Evolutionary conservation across 2,113 vertebrate species (phyloP), one percentile per base, ranked within the genome.

Genomic region (Artemisiospiza belli): DNA sequence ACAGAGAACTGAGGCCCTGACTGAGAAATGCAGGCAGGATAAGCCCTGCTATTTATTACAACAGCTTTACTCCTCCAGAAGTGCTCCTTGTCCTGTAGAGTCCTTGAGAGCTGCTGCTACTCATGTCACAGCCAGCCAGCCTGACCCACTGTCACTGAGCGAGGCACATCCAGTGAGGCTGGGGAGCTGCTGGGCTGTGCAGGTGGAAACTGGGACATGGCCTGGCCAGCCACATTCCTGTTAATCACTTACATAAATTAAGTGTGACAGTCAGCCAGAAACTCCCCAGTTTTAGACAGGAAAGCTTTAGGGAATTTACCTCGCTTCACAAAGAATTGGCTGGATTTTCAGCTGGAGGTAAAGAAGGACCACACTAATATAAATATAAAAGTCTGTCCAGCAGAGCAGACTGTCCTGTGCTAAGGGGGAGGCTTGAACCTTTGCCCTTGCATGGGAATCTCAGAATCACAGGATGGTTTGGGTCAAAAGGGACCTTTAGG

Each of bases 401-500:
- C 55, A 66, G 28, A 51, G 44, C 39, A 64, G 39, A 6, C 17
- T 41, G 49, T 27, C 12, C 2, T 25, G n/a, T 35, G 39, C 11
- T 28, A 10, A 0, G 5, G n/a, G 25, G 10, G 3, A 28, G n/a
- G 10, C 24, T 70, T 63, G n/a, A 79, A 21, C 20, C 10, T n/a
- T n/a, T 30, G 39, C 28, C 8, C n/a, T 62, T 24, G 30, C 41
- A 30, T 11, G 41, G n/a, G 20, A 25, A 41, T 63, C 10, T 41
- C 11, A 55, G 55, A 70, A 70, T 55, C 28, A 30, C 12, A n/a
- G 46, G 27, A 23, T 12, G 28, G 18, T 78, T 69, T 62, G 46
- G 15, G 46, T 35, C 9, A 12, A 19, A 62, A 69, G 16, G 28
- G 55, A 47, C 9, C 2, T 46, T 39, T 39, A 20, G 66, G 39